Conservation (phyloP, 1,140 invertebrate species). For the Bombus huntii region DNA sequence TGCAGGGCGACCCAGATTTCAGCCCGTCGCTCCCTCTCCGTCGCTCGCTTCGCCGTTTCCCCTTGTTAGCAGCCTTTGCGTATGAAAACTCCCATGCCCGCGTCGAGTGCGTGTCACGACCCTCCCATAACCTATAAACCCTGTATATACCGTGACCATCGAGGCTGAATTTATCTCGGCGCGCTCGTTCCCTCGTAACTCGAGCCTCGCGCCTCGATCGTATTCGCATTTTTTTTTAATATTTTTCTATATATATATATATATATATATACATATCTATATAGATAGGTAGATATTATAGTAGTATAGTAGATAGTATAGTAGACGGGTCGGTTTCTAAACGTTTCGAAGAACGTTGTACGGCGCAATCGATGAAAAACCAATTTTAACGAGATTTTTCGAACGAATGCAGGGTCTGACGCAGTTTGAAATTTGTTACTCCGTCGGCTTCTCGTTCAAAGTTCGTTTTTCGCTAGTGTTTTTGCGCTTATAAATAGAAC, state of each 20-base stretch:
- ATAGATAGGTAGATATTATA: too few relatives aligned
- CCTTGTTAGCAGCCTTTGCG: conserved; percentile 3
- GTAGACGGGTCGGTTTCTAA: too few relatives aligned
- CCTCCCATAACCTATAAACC: conserved; percentile 58
- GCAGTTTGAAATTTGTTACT: background rate
- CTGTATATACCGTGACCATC: conserved; percentile 11
- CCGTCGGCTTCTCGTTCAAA: too few relatives aligned
- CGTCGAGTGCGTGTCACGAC: conserved; percentile 12
- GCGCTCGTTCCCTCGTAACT: background rate
- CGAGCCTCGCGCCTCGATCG: background rate
- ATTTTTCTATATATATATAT: background rate
- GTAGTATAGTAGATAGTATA: too few relatives aligned
- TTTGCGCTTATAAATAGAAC: conserved; percentile 47
- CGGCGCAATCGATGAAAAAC: accelerated
- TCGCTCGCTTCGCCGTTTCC: background rate
- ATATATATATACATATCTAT: too few relatives aligned
- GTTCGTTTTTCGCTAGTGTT: conserved; percentile 1
- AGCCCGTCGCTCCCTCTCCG: background rate
- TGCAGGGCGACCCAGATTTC: conserved; percentile 74
- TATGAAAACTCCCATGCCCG: conserved; percentile 18
- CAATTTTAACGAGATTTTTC: background rate
- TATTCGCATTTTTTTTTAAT: background rate
- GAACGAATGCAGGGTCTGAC: too few relatives aligned
- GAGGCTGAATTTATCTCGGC: conserved; percentile 28
- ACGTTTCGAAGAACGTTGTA: too few relatives aligned